Conservation (phyloP, 2,888 invertebrate species). For the Tridacna crocea region DNA sequence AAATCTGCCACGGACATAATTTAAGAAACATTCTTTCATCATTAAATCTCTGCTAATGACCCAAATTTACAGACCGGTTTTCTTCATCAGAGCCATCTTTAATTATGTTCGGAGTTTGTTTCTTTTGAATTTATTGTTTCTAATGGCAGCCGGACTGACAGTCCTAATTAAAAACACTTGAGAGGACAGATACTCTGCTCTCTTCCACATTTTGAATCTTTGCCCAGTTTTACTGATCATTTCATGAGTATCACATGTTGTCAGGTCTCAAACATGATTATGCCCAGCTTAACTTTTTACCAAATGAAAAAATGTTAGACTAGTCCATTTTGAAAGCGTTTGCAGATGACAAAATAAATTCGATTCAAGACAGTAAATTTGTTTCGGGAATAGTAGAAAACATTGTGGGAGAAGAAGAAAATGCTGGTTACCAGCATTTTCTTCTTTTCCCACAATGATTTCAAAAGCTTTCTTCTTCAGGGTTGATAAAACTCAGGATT, state of each 20-base stretch:
- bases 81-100: slow-evolving; percentile 45
- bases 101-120: slow-evolving; percentile 55
- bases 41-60: slow-evolving; percentile 49
- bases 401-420: no score
- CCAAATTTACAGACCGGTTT: slow-evolving; percentile 36
- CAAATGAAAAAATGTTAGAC: no score
- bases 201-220: slow-evolving; percentile 39
- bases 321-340: no score
- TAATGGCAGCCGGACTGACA: slow-evolving; percentile 60
- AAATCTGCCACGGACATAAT: slow-evolving; percentile 52
- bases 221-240: slow-evolving; percentile 48
- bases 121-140: slow-evolving; percentile 64
- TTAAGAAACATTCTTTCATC: slow-evolving; percentile 18
- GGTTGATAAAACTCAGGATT: no score
- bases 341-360: no score
- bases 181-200: slow-evolving; percentile 52
- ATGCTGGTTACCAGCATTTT: no score
- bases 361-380: no score
- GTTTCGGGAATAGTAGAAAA: no score
- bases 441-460: no score
- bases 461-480: no score
- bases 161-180: slow-evolving; percentile 62
- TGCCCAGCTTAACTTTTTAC: neutral
- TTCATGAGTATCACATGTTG: slow-evolving; percentile 20
- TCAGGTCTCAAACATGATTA: slow-evolving; percentile 8